These are phyloP conservation scores for Antedon mediterranea DNA, from an alignment of 53 echinoderm and acorn worm species.

Conservation along the genomic window DNA sequence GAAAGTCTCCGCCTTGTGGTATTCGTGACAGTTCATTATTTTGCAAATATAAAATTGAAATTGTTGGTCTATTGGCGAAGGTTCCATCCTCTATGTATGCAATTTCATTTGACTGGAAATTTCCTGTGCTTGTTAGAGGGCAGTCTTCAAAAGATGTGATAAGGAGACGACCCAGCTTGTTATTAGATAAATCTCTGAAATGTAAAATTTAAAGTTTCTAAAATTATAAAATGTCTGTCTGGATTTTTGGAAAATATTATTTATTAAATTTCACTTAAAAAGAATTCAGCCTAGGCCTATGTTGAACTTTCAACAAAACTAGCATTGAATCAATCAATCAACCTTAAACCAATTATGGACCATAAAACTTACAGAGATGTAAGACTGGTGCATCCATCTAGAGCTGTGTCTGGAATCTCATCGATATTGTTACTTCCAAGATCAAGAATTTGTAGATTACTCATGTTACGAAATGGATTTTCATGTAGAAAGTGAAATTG, in stretches of 20 bases:
- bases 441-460: slow-evolving; percentile 16
- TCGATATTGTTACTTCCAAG: slow-evolving; percentile 50
- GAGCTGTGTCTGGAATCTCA: slow-evolving; percentile 69
- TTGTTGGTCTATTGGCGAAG: slow-evolving; percentile 31
- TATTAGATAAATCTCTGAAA: slow-evolving; percentile 26
- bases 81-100: slow-evolving; percentile 91
- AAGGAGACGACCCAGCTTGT: slow-evolving; percentile 67
- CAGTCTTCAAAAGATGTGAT: slow-evolving; percentile 64
- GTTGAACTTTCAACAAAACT: too few species aligned
- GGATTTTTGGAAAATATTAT: too few species aligned
- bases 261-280: too few species aligned
- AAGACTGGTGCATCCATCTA: too few species aligned
- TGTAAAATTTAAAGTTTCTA: background rate
- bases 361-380: too few species aligned
- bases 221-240: background rate
- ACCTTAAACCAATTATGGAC: too few species aligned
- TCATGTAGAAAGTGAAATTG: slow-evolving; percentile 78
- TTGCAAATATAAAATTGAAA: slow-evolving; percentile 10
- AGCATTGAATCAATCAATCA: too few species aligned
- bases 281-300: too few species aligned
- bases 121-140: slow-evolving; percentile 21
- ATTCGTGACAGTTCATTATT: slow-evolving; percentile 51
- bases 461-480: slow-evolving; percentile 49
- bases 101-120: slow-evolving; percentile 47
- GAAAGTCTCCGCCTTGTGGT: slow-evolving; percentile 46